Evolutionary conservation across 1,140 invertebrate genomes (phyloP).

Genomic region (Listronotus oregonensis): DNA sequence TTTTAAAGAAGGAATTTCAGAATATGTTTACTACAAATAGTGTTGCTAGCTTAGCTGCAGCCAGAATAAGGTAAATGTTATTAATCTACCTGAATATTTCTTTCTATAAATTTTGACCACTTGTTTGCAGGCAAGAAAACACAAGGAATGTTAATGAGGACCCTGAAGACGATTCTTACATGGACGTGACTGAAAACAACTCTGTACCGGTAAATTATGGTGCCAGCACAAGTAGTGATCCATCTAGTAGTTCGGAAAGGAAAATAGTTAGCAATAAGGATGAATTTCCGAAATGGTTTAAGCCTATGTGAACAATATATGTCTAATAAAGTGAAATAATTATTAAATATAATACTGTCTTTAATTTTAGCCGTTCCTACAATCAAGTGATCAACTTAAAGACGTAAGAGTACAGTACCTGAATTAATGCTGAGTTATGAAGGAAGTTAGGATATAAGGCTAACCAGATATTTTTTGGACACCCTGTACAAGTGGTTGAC

Average conservation of each 20-base stretch:
- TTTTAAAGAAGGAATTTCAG: constrained; percentile 56
- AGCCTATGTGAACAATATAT: constrained; percentile 33
- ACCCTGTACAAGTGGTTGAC: too few species aligned
- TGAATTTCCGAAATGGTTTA: constrained; percentile 59
- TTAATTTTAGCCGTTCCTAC: too few species aligned
- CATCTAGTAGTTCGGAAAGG: constrained; percentile 36
- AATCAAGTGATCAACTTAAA: too few species aligned
- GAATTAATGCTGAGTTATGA: too few species aligned
- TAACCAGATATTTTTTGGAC: too few species aligned
- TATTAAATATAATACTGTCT: too few species aligned
- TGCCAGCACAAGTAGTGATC: constrained; percentile 44
- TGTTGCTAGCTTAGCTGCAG: constrained; percentile 56
- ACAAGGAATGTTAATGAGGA: constrained; percentile 34
- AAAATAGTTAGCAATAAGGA: constrained; percentile 41
- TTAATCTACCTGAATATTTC: neutral
- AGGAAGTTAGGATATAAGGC: too few species aligned
- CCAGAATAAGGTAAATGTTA: constrained; percentile 55
- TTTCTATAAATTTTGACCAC: neutral
- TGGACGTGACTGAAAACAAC: constrained; percentile 34
- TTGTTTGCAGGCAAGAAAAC: constrained; percentile 42
- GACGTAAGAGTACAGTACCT: too few species aligned
- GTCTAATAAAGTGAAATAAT: too few species aligned
- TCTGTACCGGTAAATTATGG: constrained; percentile 40
- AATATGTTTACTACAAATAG: constrained; percentile 58
- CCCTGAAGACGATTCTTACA: constrained; percentile 18